Percentiles rank a stretch among this genome's conserved stretches.
phyloP scores from a whole-genome alignment of 2,113 vertebrate species.

The Hydrolagus affinis region DNA sequence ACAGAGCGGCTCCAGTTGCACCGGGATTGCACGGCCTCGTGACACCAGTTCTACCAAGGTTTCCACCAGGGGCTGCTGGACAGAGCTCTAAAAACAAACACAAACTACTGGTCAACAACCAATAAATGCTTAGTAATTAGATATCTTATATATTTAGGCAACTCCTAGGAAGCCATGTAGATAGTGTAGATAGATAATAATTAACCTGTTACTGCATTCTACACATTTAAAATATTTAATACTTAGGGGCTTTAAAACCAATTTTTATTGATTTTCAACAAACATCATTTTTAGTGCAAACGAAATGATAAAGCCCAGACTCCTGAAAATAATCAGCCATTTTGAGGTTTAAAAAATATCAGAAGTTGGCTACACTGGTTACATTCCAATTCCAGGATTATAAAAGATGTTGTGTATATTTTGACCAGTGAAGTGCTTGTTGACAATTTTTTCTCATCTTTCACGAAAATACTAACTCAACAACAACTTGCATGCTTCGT shows the following conservation, averaged over 20 bases:
- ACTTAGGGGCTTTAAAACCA: background rate
- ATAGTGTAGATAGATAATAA: background rate
- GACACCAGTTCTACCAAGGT: constrained; percentile 68
- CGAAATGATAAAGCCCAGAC: too few species aligned
- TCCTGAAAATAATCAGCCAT: too few species aligned
- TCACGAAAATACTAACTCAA: too few species aligned
- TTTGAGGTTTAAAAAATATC: too few species aligned
- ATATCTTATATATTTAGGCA: background rate
- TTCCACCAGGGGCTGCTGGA: constrained; percentile 40
- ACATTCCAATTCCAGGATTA: too few species aligned
- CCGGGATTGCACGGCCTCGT: constrained; percentile 72
- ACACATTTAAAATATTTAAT: background rate
- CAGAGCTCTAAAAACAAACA: constrained; percentile 12
- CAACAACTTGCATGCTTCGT: too few species aligned
- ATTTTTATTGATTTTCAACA: too few species aligned
- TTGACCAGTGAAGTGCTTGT: too few species aligned
- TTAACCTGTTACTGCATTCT: background rate
- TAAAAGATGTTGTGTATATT: too few species aligned
- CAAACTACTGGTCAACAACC: background rate
- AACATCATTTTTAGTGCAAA: too few species aligned
- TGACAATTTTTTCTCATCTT: too few species aligned
- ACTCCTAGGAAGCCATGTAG: background rate
- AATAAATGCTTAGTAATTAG: background rate
- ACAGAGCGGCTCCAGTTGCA: constrained; percentile 74
- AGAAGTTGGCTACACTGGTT: too few species aligned